Conservation (phyloP, 2,113 vertebrate genomes). For the Larimichthys crocea region DNA sequence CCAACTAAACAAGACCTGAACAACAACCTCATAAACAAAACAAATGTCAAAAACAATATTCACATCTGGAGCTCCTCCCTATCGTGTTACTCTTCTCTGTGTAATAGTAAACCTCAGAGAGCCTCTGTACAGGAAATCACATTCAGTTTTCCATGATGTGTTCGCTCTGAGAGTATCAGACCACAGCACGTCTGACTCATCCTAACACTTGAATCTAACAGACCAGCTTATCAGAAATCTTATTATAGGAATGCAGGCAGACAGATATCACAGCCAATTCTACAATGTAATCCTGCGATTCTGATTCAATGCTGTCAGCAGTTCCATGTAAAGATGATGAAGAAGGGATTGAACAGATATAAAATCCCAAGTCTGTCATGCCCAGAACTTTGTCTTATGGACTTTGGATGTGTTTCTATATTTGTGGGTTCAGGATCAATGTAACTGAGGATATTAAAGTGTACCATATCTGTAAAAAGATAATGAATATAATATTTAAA, state of each 20-base stretch:
- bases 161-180: slow-evolving; percentile 56
- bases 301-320: not conserved
- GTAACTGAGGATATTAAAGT: not conserved
- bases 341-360: not conserved
- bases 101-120: slow-evolving; percentile 32
- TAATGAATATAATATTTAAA: too few relatives aligned
- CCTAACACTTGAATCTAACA: slow-evolving; percentile 57
- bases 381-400: not conserved
- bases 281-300: slow-evolving; percentile 10
- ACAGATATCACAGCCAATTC: slow-evolving; percentile 17
- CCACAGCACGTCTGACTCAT: slow-evolving; percentile 50
- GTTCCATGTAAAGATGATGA: slow-evolving; percentile 22
- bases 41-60: not conserved
- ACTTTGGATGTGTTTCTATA: not conserved
- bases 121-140: slow-evolving; percentile 44
- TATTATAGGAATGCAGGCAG: slow-evolving; percentile 36
- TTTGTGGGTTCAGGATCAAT: not conserved
- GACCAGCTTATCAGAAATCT: slow-evolving; percentile 46
- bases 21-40: not conserved
- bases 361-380: too few relatives aligned
- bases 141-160: slow-evolving; percentile 43
- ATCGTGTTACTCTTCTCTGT: slow-evolving; percentile 4
- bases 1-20: not conserved
- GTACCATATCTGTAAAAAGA: too few relatives aligned
- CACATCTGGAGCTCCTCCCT: not conserved